These are phyloP conservation scores for Drosophila pseudoananassae DNA, from an alignment of 1,140 invertebrate genomes.

Conservation along the genomic window DNA sequence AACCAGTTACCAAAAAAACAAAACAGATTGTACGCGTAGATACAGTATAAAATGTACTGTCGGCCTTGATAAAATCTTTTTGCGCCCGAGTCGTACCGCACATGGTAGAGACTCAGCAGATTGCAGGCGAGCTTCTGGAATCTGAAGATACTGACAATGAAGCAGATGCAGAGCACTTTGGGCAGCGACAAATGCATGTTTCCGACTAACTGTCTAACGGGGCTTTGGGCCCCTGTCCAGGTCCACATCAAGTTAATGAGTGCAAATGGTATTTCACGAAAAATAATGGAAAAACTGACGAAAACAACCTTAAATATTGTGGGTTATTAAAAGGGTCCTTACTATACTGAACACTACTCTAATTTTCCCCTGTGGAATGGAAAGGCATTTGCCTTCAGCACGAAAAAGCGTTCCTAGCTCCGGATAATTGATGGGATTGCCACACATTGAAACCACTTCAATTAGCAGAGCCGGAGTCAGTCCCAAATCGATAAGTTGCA, in stretches of 20 bases:
- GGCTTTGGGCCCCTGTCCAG: neutral
- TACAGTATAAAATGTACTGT: constrained; percentile 17
- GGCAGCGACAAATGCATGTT: constrained; percentile 25
- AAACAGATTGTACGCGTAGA: neutral
- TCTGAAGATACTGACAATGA: constrained; percentile 42
- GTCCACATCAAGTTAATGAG: constrained; percentile 61
- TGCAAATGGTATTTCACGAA: neutral
- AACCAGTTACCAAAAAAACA: fast-evolving
- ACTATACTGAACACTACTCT: neutral
- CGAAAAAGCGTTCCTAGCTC: constrained; percentile 51
- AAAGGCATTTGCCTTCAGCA: constrained; percentile 20
- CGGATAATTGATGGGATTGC: constrained; percentile 68
- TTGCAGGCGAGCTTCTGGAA: constrained; percentile 32
- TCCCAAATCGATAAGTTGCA: constrained; percentile 69
- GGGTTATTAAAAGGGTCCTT: neutral
- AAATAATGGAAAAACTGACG: neutral
- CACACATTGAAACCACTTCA: constrained; percentile 64
- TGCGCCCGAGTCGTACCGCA: constrained; percentile 23
- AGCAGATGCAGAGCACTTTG: constrained; percentile 46
- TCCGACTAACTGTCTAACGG: constrained; percentile 23
- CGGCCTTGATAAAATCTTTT: constrained; percentile 21
- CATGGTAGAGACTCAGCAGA: constrained; percentile 21
- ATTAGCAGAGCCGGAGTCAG: constrained; percentile 55
- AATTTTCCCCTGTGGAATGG: neutral
- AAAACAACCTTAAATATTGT: neutral